phyloP scores from a whole-genome alignment of 2,888 invertebrate genomes.

The Trichopoda pennipes region DNA sequence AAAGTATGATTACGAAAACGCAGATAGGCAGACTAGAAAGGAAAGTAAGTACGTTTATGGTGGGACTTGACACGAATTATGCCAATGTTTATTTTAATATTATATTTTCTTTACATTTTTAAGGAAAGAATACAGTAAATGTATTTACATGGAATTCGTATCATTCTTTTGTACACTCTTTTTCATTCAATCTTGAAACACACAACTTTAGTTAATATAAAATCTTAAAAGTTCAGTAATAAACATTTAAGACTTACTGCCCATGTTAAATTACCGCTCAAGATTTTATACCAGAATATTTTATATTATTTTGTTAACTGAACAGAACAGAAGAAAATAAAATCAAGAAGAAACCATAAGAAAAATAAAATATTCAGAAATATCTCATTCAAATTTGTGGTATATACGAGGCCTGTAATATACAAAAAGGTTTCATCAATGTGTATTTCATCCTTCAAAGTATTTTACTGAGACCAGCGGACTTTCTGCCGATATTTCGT shows the following conservation, averaged over 20 bases:
- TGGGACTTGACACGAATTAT: no score
- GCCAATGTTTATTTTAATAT: no score
- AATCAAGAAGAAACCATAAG: background rate
- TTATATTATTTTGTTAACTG: background rate
- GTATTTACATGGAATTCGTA: background rate
- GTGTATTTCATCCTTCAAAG: no score
- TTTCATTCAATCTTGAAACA: background rate
- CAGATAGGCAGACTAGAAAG: no score
- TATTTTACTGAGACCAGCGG: no score
- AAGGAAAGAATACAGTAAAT: background rate
- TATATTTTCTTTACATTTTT: no score
- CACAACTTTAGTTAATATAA: conserved; percentile 12
- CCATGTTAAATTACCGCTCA: conserved; percentile 3
- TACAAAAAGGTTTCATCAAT: no score
- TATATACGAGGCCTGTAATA: conserved; percentile 5
- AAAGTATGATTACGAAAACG: no score
- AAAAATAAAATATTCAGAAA: conserved; percentile 14
- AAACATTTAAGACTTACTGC: conserved; percentile 24
- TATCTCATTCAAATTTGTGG: conserved; percentile 7
- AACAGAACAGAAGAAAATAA: background rate
- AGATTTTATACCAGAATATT: background rate
- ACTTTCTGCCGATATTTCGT: no score
- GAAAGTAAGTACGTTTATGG: no score
- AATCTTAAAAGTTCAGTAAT: conserved; percentile 13
- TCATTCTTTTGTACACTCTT: conserved; percentile 11